A percentile compares a stretch with the other conserved stretches of the same genome.
Evolutionary conservation across 2,888 invertebrate species (phyloP).

Genomic region (Sepioteuthis lessoniana): DNA sequence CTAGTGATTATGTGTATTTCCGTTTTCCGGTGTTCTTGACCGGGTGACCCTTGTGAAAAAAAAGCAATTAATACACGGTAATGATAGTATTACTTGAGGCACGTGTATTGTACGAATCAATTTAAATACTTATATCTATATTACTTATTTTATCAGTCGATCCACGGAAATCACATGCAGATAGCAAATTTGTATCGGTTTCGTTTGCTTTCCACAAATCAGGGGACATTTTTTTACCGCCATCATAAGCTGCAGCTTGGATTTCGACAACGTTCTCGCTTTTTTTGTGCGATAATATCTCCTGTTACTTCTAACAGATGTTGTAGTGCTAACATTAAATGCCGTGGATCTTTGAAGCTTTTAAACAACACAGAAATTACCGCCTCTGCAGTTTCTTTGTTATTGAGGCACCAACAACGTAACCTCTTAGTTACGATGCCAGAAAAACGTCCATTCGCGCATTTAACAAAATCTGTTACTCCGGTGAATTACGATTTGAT

Average conservation of each 20-base stretch:
- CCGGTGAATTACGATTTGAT: slow-evolving; percentile 91
- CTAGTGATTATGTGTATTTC: neutral
- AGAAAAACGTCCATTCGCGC: slow-evolving; percentile 79
- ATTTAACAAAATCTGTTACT: slow-evolving; percentile 86
- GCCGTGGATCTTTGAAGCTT: neutral
- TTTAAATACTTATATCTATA: neutral
- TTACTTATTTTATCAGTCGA: neutral
- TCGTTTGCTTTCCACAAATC: neutral
- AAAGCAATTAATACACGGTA: neutral
- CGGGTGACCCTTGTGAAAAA: neutral
- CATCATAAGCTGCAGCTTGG: neutral
- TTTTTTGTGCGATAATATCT: neutral
- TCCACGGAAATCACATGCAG: neutral
- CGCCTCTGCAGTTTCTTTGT: neutral
- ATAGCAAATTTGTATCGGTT: neutral
- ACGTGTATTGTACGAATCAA: neutral
- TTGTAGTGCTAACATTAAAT: neutral
- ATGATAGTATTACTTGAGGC: neutral
- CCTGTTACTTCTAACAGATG: neutral
- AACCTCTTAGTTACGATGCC: slow-evolving; percentile 57
- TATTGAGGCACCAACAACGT: neutral
- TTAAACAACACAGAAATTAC: neutral
- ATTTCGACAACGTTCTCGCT: neutral
- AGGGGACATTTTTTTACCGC: neutral
- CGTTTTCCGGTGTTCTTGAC: slow-evolving; percentile 33